Evolutionary conservation across 2,888 invertebrate genomes (phyloP).

Genomic region (Sycophila texana): DNA sequence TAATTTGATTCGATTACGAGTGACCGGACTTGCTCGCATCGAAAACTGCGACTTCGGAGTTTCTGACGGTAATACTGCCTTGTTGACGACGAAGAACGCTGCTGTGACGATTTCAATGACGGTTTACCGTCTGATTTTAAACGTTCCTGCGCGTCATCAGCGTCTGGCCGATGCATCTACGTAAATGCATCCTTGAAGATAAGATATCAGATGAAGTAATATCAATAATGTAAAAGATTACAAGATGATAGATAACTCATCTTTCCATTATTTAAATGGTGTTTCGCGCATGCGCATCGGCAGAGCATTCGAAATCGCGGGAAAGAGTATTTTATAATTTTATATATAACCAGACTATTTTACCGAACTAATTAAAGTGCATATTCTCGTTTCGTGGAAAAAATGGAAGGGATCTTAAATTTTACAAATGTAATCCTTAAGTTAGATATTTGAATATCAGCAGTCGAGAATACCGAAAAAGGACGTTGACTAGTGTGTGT

Average conservation of each 20-base stretch:
- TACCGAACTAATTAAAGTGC: not conserved
- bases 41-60: no score
- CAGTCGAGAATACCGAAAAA: not conserved
- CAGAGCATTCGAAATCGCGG: not conserved
- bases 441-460: not conserved
- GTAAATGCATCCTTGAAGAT: constrained; percentile 75
- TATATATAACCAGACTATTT: not conserved
- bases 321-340: not conserved
- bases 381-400: not conserved
- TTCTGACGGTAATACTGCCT: no score
- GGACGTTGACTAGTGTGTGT: not conserved
- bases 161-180: no score
- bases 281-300: not conserved
- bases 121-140: no score
- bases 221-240: no score
- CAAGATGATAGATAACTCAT: no score
- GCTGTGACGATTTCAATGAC: no score
- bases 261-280: not conserved
- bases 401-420: not conserved
- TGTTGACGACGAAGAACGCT: no score
- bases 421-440: not conserved
- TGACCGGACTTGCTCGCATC: no score
- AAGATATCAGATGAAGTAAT: no score
- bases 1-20: no score
- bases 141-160: no score